Conservation (phyloP, 53 echinoderm and acorn worm genomes). For the Antedon mediterranea region DNA sequence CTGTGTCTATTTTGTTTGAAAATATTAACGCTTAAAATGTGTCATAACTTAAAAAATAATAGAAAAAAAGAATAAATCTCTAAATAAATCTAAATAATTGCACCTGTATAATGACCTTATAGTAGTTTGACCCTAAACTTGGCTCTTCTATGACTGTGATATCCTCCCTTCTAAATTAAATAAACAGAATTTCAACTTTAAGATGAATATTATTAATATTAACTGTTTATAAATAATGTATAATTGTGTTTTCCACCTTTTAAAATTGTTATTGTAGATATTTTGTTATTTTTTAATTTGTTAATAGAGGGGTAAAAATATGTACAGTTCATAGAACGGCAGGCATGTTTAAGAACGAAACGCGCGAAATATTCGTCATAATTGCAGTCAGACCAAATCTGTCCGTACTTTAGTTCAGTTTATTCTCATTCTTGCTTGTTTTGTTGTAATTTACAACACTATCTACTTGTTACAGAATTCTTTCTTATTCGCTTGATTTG, state of each 20-base stretch:
- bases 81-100: not conserved
- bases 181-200: not conserved
- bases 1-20: too few species aligned
- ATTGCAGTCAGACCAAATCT: not conserved
- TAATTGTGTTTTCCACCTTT: too few species aligned
- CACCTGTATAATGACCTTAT: not conserved
- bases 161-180: not conserved
- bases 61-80: too few species aligned
- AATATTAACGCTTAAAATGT: too few species aligned
- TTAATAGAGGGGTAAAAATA: not conserved
- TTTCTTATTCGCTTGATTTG: not conserved
- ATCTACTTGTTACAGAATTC: not conserved
- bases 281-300: too few species aligned
- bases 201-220: too few species aligned
- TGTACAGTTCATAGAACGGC: not conserved
- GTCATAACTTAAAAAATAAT: too few species aligned
- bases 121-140: not conserved
- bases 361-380: not conserved
- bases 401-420: not conserved
- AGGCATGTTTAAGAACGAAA: not conserved
- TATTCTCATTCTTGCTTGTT: not conserved
- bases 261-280: too few species aligned
- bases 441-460: not conserved
- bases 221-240: too few species aligned
- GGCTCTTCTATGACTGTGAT: not conserved